Base-by-base conservation (phyloP, 2,797 vertebrate species). In the Centropyge bicolor region DNA sequence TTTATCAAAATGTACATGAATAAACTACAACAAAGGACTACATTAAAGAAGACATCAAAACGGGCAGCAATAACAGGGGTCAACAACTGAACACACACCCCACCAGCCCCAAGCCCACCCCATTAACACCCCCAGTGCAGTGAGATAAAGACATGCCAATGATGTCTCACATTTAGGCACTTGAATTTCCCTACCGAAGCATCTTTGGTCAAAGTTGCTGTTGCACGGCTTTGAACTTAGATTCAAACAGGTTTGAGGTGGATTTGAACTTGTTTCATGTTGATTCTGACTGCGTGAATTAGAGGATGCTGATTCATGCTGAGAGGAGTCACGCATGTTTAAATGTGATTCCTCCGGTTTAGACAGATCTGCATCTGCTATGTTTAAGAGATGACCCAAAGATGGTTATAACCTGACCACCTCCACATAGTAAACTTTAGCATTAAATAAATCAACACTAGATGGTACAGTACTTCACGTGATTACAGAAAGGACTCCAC, bases 151-250 rank as follows among this genome's bases (percentile, higher is more conserved):
- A 93, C 92, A 90, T 88, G 88, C 88, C 88, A 70, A 80, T 83
- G 71, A 94, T 92, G 91, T 94, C 94, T 92, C 90, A 93, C 91
- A 93, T 92, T 93, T 89, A 95, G 94, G 95, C 95, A 95, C 95
- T 95, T 94, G 90, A 92, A 89, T 92, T 78, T 95, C 93, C 92
- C 92, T 92, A 92, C 92, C 77, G 56, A 93, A 93, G 94, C 92
- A 91, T 95, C 94, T 96, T 96, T 96, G 94, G 95, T 94, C 92
- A 92, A 80, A 90, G 90, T 92, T 89, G 89, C 89, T 83, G 88
- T 92, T 75, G 64, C 65, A 56, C 84, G 27, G 76, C 82, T 86
- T 88, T 77, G 74, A 86, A 86, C 64, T 76, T 38, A 52, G 74
- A 87, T 63, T 83, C 40, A 80, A 86, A 87, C 78, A 36, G 55